These are phyloP conservation scores for Thereuonema tuberculata DNA, from an alignment of 1,140 invertebrate genomes.

Conservation along the genomic window DNA sequence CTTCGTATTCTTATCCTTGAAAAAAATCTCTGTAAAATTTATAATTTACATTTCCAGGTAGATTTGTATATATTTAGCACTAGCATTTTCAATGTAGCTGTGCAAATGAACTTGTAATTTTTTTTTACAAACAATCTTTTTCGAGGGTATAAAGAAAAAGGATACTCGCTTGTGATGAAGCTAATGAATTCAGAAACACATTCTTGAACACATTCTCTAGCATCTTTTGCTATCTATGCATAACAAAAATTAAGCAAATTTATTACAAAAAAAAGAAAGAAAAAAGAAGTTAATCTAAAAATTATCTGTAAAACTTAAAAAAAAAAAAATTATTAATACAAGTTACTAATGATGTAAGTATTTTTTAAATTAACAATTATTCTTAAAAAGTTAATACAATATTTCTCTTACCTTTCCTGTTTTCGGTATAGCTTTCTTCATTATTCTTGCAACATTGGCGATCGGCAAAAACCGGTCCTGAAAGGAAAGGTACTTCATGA, in stretches of 20 bases:
- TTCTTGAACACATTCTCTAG: slow-evolving; percentile 97
- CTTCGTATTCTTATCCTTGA: too few relatives aligned
- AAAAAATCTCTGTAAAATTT: too few relatives aligned
- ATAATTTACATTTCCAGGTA: too few relatives aligned
- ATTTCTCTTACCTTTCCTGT: slow-evolving; percentile 85
- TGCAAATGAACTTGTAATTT: too few relatives aligned
- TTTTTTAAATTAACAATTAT: neutral
- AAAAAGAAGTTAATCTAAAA: too few relatives aligned
- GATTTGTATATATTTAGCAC: too few relatives aligned
- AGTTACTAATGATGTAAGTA: neutral
- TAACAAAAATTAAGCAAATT: slow-evolving; percentile 18
- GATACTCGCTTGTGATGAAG: slow-evolving; percentile 95
- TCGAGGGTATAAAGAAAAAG: neutral
- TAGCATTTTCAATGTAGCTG: too few relatives aligned
- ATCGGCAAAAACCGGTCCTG: slow-evolving; percentile 95
- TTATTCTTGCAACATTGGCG: slow-evolving; percentile 97
- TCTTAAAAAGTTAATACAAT: neutral
- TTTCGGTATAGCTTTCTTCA: slow-evolving; percentile 94
- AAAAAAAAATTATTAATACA: slow-evolving; percentile 9
- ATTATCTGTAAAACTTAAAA: too few relatives aligned
- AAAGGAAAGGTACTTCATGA: too few relatives aligned
- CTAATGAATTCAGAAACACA: slow-evolving; percentile 99
- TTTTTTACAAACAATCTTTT: neutral
- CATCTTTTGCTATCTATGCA: slow-evolving; percentile 95
- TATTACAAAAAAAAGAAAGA: too few relatives aligned